Evolutionary conservation across 2,113 vertebrate genomes (phyloP).

Genomic region (Heptranchias perlo): DNA sequence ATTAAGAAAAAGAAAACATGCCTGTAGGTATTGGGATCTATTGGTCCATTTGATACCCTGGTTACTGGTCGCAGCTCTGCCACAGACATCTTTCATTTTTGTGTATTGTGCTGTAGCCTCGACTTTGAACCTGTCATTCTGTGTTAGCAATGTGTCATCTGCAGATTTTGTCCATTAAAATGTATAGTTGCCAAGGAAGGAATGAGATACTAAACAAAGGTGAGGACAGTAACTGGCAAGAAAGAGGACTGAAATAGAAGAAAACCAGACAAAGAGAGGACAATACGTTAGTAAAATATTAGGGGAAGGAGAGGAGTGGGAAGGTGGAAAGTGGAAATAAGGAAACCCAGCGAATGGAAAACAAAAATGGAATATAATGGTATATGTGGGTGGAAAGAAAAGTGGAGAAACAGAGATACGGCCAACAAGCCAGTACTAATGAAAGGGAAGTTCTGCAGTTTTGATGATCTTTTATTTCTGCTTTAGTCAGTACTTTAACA

Average conservation of each 20-base stretch:
- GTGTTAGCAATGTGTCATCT: not conserved
- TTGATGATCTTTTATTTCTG: not conserved
- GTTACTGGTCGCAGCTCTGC: not conserved
- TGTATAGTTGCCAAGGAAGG: not conserved
- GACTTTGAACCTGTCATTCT: not conserved
- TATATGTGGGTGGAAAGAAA: not conserved
- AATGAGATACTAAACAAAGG: conserved; percentile 2
- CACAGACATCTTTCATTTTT: not conserved
- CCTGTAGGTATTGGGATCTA: not conserved
- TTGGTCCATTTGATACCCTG: not conserved
- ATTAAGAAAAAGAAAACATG: not conserved
- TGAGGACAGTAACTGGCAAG: not conserved
- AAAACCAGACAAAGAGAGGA: not conserved
- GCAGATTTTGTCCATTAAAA: not conserved
- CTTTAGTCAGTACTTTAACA: not conserved
- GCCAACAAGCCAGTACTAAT: not conserved
- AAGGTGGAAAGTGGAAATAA: not conserved
- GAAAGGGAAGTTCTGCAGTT: not conserved
- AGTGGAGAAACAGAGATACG: not conserved
- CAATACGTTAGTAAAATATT: not conserved
- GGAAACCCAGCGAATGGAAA: not conserved
- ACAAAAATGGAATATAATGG: not conserved
- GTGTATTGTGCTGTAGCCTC: not conserved
- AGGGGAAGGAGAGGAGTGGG: too few relatives aligned
- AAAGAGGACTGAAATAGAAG: not conserved